These are phyloP conservation scores for Drosophila niveifrons DNA, from an alignment of 2,888 invertebrate species.

Conservation along the genomic window DNA sequence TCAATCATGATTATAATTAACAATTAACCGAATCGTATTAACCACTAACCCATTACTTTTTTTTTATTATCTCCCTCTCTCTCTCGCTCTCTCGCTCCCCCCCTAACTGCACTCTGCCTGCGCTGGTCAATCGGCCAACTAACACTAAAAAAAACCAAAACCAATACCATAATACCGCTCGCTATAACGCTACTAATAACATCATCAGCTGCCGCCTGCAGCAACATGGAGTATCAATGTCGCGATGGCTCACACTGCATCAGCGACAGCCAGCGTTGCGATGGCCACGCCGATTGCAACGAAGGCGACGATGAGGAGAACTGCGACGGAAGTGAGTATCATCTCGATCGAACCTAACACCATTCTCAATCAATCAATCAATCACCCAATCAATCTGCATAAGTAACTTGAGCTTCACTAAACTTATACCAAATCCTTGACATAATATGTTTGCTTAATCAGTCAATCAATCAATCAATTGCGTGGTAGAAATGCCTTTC, in stretches of 20 bases:
- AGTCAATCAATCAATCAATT: not conserved
- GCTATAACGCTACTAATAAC: slow-evolving; percentile 47
- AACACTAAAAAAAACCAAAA: slow-evolving; percentile 39
- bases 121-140: slow-evolving; percentile 18
- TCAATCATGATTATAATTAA: not conserved
- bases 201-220: slow-evolving; percentile 82
- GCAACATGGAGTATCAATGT: slow-evolving; percentile 83
- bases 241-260: slow-evolving; percentile 83
- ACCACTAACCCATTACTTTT: slow-evolving; percentile 45
- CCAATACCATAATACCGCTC: slow-evolving; percentile 21
- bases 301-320: slow-evolving; percentile 84
- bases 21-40: slow-evolving; percentile 43
- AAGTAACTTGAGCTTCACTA: not conserved
- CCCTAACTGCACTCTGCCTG: slow-evolving; percentile 24
- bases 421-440: not conserved
- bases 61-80: slow-evolving; percentile 44
- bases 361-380: slow-evolving; percentile 2
- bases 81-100: slow-evolving; percentile 42
- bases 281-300: slow-evolving; percentile 82
- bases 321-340: slow-evolving; percentile 84
- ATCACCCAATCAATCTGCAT: slow-evolving; percentile 1
- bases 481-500: too few relatives aligned
- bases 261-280: slow-evolving; percentile 83
- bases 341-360: not conserved
- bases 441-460: not conserved